Evolutionary conservation across 2,888 invertebrate genomes (phyloP), one percentile per base, ranked within the genome.

Genomic region (Creontiades dilutus): DNA sequence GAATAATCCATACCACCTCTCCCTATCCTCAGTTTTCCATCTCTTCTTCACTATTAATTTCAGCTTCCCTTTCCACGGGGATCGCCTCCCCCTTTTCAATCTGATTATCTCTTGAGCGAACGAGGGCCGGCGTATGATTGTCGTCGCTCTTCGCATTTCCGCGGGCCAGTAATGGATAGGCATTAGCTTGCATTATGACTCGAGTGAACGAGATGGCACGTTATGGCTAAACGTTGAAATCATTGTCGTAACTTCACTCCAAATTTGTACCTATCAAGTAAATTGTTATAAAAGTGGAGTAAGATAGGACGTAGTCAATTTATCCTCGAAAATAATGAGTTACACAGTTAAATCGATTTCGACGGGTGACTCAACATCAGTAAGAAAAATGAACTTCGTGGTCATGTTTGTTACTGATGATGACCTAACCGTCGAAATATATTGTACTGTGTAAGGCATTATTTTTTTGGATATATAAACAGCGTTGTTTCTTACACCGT

Each of bases 1-100:
- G 55, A 89, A 89, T 89, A 89, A 89, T 89, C 89, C 89, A 89
- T 89, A 89, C 89, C 78, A 47, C 78, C 78, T 47, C 78, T 68
- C 68, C 23, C 23, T 23, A 11, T 23, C 68, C 23, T 55, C 55
- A 55, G 52, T 61, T 55, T 57, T 61, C 55, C 85, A 28, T 61
- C 55, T 57, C 85, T 55, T 85, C 61, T 85, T 57, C 27, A 85
- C 85, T 85, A 85, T 85, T 85, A 85, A 85, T 85, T 85, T 85
- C 61, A 78, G 84, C 28, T 84, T 14, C 19, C 55, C 85, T 61
- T 61, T n/a, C n/a, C 48, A 61, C 57, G 27, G 12, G n/a, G 27
- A 28, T 37, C 85, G 0, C n/a, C n/a, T n/a, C n/a, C n/a, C 48
- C 28, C 48, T 48, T 16, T 48, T 27, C 84, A 28, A 52, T 55